Base-by-base conservation (phyloP, 2,888 invertebrate genomes). In the Amblyjoppa fuscipennis region DNA sequence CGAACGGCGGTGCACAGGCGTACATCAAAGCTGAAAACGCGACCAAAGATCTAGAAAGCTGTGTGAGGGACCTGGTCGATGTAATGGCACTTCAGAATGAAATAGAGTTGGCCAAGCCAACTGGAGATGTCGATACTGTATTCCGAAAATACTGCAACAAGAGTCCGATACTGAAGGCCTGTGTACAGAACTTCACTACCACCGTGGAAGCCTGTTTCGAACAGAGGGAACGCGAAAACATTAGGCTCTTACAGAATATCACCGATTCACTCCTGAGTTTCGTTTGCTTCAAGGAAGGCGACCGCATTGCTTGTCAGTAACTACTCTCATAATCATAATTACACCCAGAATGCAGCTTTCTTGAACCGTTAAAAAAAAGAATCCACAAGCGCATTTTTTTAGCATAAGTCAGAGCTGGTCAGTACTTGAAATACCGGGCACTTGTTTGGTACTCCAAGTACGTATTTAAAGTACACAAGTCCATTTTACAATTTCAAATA, bases 271-370 rank as follows among this genome's bases (percentile, higher is more conserved):
- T 98, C 0, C 94, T 96, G 0, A 96, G 96, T 88, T 98, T 98
- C 92, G 94, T 97, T 34, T 98, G 98, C 92, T 96, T 95, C 90
- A 97, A 97, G 90, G 97, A 97, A 89, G 98, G 98, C 9, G 97
- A 98, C 92, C 96, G 97, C 89, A 97, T 98, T 90, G 97, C 98
- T 0, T 94, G 97, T 97, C 93, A 95, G 96, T 95, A 85, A 13
- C 45, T 25, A 66, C 25, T 76, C 64, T 61, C 0, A 11, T 74
- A n/a, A 38, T 49, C 38, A 49, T 49, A 49, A 49, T 49, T 31
- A 25, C 34, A 6, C 49, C 34, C 31, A 0, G 20, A 7, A 56
- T 7, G 20, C 53, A 25, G 16, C 45, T 16, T 16, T 16, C 45
- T 3, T 49, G 16, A 13, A 49, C 13, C 3, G 13, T 16, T 49